Base-by-base conservation (phyloP, 2,888 invertebrate species). In the Sinopyrophorus schimmeli region DNA sequence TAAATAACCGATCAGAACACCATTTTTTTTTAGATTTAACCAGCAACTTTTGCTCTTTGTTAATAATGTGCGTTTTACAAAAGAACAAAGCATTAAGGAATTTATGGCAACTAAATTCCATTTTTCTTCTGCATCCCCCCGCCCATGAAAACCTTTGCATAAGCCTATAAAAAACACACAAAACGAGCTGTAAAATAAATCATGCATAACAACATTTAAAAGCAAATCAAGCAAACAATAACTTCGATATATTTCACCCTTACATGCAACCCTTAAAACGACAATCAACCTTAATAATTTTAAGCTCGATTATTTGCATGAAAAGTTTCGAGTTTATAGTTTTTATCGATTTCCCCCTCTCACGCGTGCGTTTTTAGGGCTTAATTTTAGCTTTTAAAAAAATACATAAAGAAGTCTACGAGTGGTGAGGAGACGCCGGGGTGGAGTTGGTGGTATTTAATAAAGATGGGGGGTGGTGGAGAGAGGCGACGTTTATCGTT, bases 361-460 rank as follows among this genome's bases (percentile, higher is more conserved):
- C 9, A 21, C 5, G 3, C 9, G 21, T 9, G 21, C 9, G 21
- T 9, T 21, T 7, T 5, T 6, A 6, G n/a, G 7, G 5, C 5
- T 21, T 7, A 2, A 5, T 21, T 21, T 21, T 21, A 5, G n/a
- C n/a, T n/a, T n/a, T n/a, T n/a, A n/a, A n/a, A n/a, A n/a, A n/a
- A n/a, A n/a, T n/a, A n/a, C n/a, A n/a, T n/a, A n/a, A n/a, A n/a
- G n/a, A n/a, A n/a, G n/a, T n/a, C n/a, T n/a, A n/a, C n/a, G n/a
- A n/a, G n/a, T n/a, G n/a, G n/a, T n/a, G n/a, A n/a, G n/a, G n/a
- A 27, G 23, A 31, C 11, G 23, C 17, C 20, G 20, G 15, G 11
- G 17, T 20, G 30, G 39, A 32, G 26, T 28, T 28, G 32, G 10
- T 20, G 47, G 47, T 28, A 32, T 32, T 31, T 41, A 40, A 48